phyloP scores from a whole-genome alignment of 2,888 invertebrate genomes.

The Leucophenga maculata region DNA sequence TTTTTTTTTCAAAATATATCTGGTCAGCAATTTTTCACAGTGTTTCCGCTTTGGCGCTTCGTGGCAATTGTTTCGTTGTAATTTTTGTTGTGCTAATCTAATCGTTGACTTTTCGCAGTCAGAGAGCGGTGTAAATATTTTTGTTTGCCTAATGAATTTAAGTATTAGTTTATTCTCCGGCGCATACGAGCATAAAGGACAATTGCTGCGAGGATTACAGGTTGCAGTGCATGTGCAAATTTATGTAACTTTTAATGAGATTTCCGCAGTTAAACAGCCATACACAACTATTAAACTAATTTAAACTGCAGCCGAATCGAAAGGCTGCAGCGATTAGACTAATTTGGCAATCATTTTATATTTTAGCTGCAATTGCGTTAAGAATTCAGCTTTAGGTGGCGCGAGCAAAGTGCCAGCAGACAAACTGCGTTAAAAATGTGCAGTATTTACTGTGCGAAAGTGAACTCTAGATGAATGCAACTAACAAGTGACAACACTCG shows the following conservation, averaged over 20 bases:
- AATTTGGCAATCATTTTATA: too few relatives aligned
- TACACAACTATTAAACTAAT: conserved; percentile 5
- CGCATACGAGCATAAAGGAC: not conserved
- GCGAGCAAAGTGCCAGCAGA: not conserved
- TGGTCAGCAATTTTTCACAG: not conserved
- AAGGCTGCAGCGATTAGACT: too few relatives aligned
- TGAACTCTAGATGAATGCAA: too few relatives aligned
- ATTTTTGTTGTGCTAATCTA: conserved; percentile 15
- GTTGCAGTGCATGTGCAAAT: not conserved
- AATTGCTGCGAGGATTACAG: not conserved
- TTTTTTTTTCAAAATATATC: too few relatives aligned
- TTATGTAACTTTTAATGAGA: conserved; percentile 9
- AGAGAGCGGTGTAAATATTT: not conserved
- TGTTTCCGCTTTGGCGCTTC: not conserved
- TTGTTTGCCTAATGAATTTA: conserved; percentile 17
- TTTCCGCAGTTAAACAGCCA: not conserved
- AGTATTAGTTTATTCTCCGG: not conserved
- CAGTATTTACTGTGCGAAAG: too few relatives aligned
- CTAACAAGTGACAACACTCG: too few relatives aligned
- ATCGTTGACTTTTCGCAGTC: not conserved
- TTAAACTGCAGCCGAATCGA: not conserved
- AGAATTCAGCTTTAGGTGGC: not conserved
- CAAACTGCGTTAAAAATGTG: not conserved
- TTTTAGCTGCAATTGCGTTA: too few relatives aligned
- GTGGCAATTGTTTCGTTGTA: conserved; percentile 1